Base-by-base conservation (phyloP, 1,140 invertebrate species). In the Lethrus apterus region DNA sequence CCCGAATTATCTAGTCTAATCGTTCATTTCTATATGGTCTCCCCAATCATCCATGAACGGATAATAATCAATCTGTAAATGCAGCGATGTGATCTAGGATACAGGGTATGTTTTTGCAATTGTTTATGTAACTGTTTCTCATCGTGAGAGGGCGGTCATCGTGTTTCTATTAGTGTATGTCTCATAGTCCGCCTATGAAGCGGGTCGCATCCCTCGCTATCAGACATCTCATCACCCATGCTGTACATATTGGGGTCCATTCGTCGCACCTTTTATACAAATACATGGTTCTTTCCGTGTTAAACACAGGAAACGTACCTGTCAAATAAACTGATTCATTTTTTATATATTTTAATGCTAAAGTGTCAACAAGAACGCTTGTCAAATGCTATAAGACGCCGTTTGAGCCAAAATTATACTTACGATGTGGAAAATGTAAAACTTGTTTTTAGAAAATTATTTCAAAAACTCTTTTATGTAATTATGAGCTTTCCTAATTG, bases 71-170 rank as follows among this genome's bases (percentile, higher is more conserved):
- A 47, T 50, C 48, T 54, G 41, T 54, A 56, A 59, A 70, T 72
- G 70, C 72, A 71, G 70, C 71, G 70, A 76, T 75, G 75, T 77
- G 75, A 76, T 76, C 72, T 77, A 77, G 75, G 75, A 77, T 77
- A 78, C 76, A 78, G 76, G 76, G 76, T 78, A 78, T 77, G 76
- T 68, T 76, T 78, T 78, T 77, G 75, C 75, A 76, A 76, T 77
- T 77, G 75, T 76, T 75, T 76, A 74, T 74, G 75, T 75, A 74
- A 76, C 74, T 75, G 67, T 75, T 75, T 72, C 71, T 76, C 72
- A 73, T 63, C 56, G 54, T 59, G 50, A 54, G 52, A 56, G 52
- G 59, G 57, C 57, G 60, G 60, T 50, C 56, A 53, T 48, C 52
- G 55, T 57, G 38, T 60, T 56, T 56, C 49, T 54, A 57, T 52